Percentiles rank a stretch among this genome's conserved stretches.
Conservation (phyloP, 2,888 invertebrate genomes). For the Zygaena filipendulae region DNA sequence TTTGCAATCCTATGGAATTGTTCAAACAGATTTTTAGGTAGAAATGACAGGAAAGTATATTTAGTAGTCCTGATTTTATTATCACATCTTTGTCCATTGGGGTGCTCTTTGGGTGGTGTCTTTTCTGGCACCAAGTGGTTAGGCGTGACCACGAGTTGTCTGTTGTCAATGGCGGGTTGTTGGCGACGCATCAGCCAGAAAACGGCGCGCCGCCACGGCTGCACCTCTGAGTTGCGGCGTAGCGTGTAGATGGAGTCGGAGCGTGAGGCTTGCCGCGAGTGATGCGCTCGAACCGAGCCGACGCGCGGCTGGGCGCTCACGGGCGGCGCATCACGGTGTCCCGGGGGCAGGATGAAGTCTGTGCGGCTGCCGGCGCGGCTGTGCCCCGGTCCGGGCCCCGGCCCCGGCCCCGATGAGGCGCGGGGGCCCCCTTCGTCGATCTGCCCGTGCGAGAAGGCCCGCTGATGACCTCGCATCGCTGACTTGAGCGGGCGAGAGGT, state of each 20-base stretch:
- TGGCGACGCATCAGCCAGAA: constrained; percentile 70
- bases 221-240: constrained; percentile 76
- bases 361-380: constrained; percentile 87
- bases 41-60: constrained; percentile 92
- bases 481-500: constrained; percentile 78
- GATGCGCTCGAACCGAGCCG: constrained; percentile 64
- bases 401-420: constrained; percentile 36
- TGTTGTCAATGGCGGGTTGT: constrained; percentile 74
- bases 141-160: constrained; percentile 80
- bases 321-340: constrained; percentile 75
- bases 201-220: constrained; percentile 76
- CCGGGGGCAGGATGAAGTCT: constrained; percentile 89
- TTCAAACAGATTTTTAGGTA: constrained; percentile 96
- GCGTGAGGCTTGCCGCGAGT: constrained; percentile 88
- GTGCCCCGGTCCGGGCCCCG: constrained; percentile 71
- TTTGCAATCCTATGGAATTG: constrained; percentile 98
- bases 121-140: constrained; percentile 87
- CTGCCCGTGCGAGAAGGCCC: constrained; percentile 89
- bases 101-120: constrained; percentile 82
- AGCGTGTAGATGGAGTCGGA: constrained; percentile 92
- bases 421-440: constrained; percentile 75
- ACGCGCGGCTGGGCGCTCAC: constrained; percentile 55
- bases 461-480: constrained; percentile 79
- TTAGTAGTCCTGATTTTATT: constrained; percentile 95
- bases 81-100: constrained; percentile 82